Percentiles rank a stretch among this genome's conserved stretches.
These are phyloP conservation scores for Chloebia gouldiae DNA, from an alignment of 2,113 vertebrate species.

Conservation along the genomic window DNA sequence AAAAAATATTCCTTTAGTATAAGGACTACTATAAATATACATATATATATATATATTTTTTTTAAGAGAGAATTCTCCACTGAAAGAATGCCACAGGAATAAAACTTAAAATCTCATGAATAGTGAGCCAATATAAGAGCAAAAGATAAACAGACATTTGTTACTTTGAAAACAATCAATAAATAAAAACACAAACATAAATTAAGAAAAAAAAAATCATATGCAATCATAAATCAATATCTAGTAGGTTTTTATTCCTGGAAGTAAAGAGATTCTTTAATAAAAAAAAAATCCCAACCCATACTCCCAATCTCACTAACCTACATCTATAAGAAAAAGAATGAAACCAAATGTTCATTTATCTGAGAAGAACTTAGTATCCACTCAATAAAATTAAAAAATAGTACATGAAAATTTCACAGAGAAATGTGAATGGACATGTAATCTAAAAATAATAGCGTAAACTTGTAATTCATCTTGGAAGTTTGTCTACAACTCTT, in stretches of 20 bases:
- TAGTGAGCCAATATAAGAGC: not conserved
- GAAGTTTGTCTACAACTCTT: not conserved
- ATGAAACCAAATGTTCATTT: not conserved
- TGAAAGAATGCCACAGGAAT: not conserved
- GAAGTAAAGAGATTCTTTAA: not conserved
- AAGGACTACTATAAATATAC: not conserved
- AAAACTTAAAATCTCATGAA: not conserved
- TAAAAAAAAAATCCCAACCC: not conserved
- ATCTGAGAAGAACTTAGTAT: not conserved
- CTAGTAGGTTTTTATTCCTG: not conserved
- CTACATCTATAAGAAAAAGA: not conserved
- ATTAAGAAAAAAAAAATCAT: not conserved
- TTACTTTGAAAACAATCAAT: not conserved
- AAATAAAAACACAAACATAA: not conserved
- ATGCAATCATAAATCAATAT: not conserved
- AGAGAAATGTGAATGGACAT: not conserved
- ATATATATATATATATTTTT: not conserved
- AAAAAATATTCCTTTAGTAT: not conserved
- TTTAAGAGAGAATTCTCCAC: not conserved
- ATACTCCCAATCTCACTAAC: not conserved
- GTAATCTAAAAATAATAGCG: not conserved
- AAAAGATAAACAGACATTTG: not conserved
- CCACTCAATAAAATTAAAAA: not conserved
- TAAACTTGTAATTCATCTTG: not conserved
- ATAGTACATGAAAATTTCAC: accelerated